Evolutionary conservation across 2,113 vertebrate species (phyloP), one percentile per base, ranked within the genome.

Genomic region (Paramisgurnus dabryanus): DNA sequence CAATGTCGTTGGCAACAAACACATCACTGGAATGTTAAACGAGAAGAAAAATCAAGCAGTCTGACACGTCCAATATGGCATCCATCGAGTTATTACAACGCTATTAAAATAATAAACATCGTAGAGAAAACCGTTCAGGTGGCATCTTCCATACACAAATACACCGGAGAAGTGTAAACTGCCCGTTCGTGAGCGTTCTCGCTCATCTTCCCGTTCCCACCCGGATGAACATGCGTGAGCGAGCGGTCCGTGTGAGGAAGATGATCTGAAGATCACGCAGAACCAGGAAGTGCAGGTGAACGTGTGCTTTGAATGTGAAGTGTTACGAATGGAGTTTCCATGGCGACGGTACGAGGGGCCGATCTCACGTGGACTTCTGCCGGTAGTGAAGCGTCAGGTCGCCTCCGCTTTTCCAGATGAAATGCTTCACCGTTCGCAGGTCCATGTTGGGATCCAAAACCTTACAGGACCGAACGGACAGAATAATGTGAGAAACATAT

Each of bases 391-490:
- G 96, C 0, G 97, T 99, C 88, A 99, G 94, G 87, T 99, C 97
- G 0, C 97, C 97, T 0, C 97, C 97, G 0, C 97, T 99, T 93
- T 99, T 99, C 96, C 97, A 99, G 86, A 99, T 96, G 94, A 99
- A 99, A 88, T 93, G 92, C 89, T 93, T 93, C 78, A 93, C 92
- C 87, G 97, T 99, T 74, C 97, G 93, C 86, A 99, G 95, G 94
- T 99, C 97, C 97, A 99, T 98, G 86, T 98, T 99, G 6, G 97
- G 97, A 87, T 99, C 97, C 85, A 99, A 93, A 89, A 98, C 95
- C 97, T 99, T 63, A 18, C 43, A 0, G 13, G 47, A 71, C 9
- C 9, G 2, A 0, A 87, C 58, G 12, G 17, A 18, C 1, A 63
- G 60, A 18, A 67, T 0, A 50, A 41, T n/a, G n/a, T 53, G 39